Evolutionary conservation across 2,888 invertebrate genomes (phyloP).

Genomic region (Antheraea yamamai): DNA sequence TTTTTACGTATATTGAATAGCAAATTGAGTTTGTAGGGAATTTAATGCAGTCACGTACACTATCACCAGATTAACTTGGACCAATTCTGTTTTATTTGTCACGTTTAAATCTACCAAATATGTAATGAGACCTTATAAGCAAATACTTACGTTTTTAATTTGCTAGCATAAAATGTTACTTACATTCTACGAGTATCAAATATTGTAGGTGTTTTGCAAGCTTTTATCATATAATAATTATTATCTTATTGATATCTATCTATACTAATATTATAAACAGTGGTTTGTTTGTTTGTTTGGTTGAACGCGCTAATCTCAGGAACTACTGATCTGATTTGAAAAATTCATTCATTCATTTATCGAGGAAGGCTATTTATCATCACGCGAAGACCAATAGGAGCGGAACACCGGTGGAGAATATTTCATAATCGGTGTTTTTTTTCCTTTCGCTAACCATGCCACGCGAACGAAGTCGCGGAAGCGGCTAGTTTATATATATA

Average conservation of each 20-base stretch:
- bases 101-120: background rate
- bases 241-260: background rate
- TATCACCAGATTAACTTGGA: background rate
- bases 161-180: background rate
- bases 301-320: no score
- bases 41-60: conserved; percentile 44
- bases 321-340: no score
- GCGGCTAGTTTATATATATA: background rate
- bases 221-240: background rate
- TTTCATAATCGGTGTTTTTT: no score
- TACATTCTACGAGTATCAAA: background rate
- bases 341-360: no score
- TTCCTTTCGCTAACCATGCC: no score
- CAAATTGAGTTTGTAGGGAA: conserved; percentile 49
- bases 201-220: background rate
- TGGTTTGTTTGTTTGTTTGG: no score
- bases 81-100: background rate
- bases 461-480: no score
- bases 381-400: no score
- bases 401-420: no score
- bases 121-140: background rate
- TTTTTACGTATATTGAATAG: conserved; percentile 56
- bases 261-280: no score
- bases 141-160: background rate
- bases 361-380: no score